phyloP scores from a whole-genome alignment of 2,888 invertebrate species.

The Dryocosmus kuriphilus region DNA sequence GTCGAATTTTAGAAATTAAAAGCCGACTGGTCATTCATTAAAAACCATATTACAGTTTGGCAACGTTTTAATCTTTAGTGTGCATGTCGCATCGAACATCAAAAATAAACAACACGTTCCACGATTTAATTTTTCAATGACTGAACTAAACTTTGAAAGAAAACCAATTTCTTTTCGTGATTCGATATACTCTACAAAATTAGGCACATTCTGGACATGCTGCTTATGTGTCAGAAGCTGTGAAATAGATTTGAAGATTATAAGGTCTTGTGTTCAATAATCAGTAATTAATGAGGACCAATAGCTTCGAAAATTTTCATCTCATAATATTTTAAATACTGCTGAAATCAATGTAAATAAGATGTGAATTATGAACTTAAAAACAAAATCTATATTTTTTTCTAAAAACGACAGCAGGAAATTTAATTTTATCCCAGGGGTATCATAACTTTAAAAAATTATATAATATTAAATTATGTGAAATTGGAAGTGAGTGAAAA shows the following conservation, averaged over 20 bases:
- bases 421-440: conserved; percentile 8
- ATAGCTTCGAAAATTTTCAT: conserved; percentile 7
- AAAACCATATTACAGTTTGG: conserved; percentile 7
- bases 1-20: neutral
- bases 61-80: conserved; percentile 59
- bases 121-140: neutral
- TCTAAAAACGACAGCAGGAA: neutral
- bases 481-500: conserved; percentile 15
- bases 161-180: conserved; percentile 28
- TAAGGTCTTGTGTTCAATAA: conserved; percentile 34
- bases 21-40: neutral
- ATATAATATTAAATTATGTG: neutral
- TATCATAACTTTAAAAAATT: neutral
- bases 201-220: conserved; percentile 1
- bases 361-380: neutral
- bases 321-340: conserved; percentile 3
- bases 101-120: conserved; percentile 46
- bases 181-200: conserved; percentile 30
- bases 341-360: conserved; percentile 21
- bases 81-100: conserved; percentile 63
- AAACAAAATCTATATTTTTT: conserved; percentile 29
- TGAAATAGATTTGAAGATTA: conserved; percentile 13
- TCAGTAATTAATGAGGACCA: neutral
- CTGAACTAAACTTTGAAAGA: neutral
- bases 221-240: neutral